A percentile compares a stretch with the other conserved stretches of the same genome.
These are phyloP conservation scores for Calonectris borealis DNA, from an alignment of 2,113 vertebrate genomes.

Conservation along the genomic window DNA sequence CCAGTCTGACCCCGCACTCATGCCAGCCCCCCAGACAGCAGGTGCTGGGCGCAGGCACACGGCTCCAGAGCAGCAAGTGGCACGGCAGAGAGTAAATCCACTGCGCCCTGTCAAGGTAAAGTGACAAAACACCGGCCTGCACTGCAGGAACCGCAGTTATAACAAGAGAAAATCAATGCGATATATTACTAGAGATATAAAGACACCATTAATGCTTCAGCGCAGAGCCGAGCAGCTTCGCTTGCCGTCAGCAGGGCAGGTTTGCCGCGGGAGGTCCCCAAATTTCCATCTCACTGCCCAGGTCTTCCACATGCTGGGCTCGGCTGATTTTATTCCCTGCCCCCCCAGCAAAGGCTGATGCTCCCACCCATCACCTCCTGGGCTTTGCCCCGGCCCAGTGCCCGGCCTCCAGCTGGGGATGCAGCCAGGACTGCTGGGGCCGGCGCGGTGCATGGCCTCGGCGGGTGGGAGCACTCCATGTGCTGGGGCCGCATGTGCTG, in stretches of 20 bases:
- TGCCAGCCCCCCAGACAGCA: not conserved
- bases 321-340: not conserved
- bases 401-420: not conserved
- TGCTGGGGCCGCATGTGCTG: not conserved
- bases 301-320: not conserved
- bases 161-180: constrained; percentile 55
- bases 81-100: not conserved
- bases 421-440: accelerated
- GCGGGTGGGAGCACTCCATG: no score
- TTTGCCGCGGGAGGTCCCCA: not conserved
- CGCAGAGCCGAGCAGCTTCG: accelerated
- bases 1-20: accelerated
- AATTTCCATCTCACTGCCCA: accelerated
- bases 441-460: accelerated
- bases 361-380: not conserved
- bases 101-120: constrained; percentile 10
- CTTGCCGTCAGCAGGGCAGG: accelerated
- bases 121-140: constrained; percentile 26
- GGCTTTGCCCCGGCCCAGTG: not conserved
- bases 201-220: not conserved
- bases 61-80: not conserved
- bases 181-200: constrained; percentile 24
- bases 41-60: accelerated
- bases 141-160: constrained; percentile 34
- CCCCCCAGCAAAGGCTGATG: not conserved